Conservation (phyloP, 2,113 vertebrate species). For the Origma solitaria region DNA sequence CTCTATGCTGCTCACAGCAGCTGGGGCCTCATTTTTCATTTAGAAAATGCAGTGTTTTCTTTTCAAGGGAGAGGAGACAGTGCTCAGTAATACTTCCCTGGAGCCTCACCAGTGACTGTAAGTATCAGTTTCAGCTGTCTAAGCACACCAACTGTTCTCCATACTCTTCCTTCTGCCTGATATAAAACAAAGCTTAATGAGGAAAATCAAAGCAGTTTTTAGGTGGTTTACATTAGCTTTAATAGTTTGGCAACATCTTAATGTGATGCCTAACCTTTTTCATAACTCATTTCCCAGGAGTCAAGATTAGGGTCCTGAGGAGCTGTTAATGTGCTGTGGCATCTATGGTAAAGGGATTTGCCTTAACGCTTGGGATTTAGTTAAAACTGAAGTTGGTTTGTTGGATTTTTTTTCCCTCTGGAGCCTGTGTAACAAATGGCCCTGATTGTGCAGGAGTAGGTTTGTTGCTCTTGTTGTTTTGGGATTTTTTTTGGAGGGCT, state of each 20-base stretch:
- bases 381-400: background rate
- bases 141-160: background rate
- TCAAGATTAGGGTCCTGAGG: background rate
- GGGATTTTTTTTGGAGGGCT: background rate
- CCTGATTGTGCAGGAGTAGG: background rate
- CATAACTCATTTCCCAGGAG: background rate
- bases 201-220: background rate
- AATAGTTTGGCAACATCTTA: background rate
- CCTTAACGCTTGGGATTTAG: background rate
- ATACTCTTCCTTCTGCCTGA: background rate
- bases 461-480: background rate
- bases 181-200: background rate
- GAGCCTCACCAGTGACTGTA: background rate
- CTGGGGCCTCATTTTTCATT: background rate
- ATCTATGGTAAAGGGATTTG: background rate
- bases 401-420: background rate
- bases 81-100: background rate
- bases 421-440: background rate
- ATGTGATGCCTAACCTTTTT: background rate
- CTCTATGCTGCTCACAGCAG: background rate
- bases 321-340: background rate
- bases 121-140: background rate
- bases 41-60: background rate
- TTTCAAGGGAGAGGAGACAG: background rate
- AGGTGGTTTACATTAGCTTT: background rate